Percentiles rank a stretch among this genome's conserved stretches.
Evolutionary conservation across 2,113 vertebrate genomes (phyloP).

Genomic region (Brachyistius frenatus): DNA sequence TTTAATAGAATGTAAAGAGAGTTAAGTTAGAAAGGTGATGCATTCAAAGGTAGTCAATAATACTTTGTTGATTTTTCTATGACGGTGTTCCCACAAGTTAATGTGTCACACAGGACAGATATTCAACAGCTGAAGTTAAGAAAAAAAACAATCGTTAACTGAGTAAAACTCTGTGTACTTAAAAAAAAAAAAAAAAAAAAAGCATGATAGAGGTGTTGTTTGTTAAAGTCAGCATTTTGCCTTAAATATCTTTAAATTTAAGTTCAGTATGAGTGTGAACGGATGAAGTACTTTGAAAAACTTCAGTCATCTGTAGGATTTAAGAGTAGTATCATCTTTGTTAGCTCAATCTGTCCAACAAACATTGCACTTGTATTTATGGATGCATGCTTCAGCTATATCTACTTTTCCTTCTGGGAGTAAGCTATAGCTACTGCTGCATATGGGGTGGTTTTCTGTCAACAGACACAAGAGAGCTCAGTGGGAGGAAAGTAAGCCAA

Average conservation of each 20-base stretch:
- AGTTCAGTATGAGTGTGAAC: neutral
- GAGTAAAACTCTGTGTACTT: too few species aligned
- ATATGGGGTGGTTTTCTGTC: slow-evolving; percentile 7
- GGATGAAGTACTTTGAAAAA: slow-evolving; percentile 32
- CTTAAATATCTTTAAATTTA: neutral
- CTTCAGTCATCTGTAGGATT: slow-evolving; percentile 26
- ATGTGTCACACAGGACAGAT: too few species aligned
- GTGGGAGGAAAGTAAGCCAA: slow-evolving; percentile 36
- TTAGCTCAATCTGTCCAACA: slow-evolving; percentile 21
- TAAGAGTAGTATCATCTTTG: neutral
- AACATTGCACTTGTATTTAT: slow-evolving; percentile 15
- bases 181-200: too few species aligned
- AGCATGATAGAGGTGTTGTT: too few species aligned
- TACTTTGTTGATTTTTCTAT: too few species aligned
- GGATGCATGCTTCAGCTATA: slow-evolving; percentile 26
- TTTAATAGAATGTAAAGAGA: too few species aligned
- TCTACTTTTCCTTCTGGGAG: slow-evolving; percentile 25
- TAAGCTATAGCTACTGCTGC: neutral
- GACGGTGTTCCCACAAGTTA: too few species aligned
- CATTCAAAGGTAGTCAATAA: too few species aligned
- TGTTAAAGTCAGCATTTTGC: too few species aligned
- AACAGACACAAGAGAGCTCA: slow-evolving; percentile 20
- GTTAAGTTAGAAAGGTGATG: too few species aligned
- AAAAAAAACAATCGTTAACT: too few species aligned
- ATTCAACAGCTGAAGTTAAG: too few species aligned